Evolutionary conservation across 1,140 invertebrate genomes (phyloP), one percentile per base, ranked within the genome.

Genomic region (Copidosoma floridanum): DNA sequence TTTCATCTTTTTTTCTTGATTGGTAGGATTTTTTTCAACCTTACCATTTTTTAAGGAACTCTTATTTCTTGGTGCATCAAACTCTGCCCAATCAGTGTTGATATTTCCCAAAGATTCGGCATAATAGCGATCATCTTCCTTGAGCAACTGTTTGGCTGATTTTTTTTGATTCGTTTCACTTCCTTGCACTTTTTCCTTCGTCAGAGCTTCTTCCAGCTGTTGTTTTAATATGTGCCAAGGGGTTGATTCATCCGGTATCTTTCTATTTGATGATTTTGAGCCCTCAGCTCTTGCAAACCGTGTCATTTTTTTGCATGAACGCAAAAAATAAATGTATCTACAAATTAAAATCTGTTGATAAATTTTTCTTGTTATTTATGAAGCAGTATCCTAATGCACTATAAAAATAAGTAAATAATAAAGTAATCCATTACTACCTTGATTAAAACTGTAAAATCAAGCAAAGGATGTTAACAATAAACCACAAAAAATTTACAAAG

Each of bases 151-250:
- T 48, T 69, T 74, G 0, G 71, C 76, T 16, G 69, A 63, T 67
- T 77, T 77, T n/a, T 63, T 52, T 48, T 69, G 72, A 18, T 21
- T 26, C n/a, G n/a, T n/a, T n/a, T n/a, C n/a, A n/a, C n/a, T n/a
- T 14, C 48, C 74, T 35, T 77, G 67, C 37, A 68, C 66, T 54
- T 83, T 76, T 6, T 59, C 21, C 24, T 43, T 65, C 10, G 82
- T 68, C n/a, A 23, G 18, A 40, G 21, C 3, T 3, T 10, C 8
- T 56, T 82, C 73, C 6, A 84, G 53, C 56, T 86, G 77, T 61
- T 86, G 80, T 71, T 87, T 86, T 85, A 91, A 86, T 57, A 86
- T 76, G 43, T 82, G 77, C 89, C 89, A 91, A 70, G 88, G 84
- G 32, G 89, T 90, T 43, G 86, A 77, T 57, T 87, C 83, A 75